Evolutionary conservation across 2,113 vertebrate species (phyloP), one percentile per base, ranked within the genome.

Genomic region (Halichoeres trimaculatus): DNA sequence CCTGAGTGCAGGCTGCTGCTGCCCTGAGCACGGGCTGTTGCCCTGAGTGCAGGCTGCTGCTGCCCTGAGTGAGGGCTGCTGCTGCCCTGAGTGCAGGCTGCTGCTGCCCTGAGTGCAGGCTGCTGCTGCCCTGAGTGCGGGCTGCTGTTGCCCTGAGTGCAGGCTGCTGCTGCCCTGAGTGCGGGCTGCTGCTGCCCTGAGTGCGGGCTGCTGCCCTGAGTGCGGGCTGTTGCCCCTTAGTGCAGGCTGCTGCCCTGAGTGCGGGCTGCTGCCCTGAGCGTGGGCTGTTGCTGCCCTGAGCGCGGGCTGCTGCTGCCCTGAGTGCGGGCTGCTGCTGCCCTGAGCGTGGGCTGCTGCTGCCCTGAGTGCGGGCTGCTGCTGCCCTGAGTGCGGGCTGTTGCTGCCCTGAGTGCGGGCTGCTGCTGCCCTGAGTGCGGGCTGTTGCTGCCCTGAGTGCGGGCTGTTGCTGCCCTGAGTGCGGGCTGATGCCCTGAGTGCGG

Each of bases 211-310:
- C 43, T 6, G 43, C 30, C 30, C 30, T 6, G 30, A 30, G 43
- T 16, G 0, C n/a, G 10, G 69, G 52, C 84, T 85, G 66, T 78
- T 64, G 76, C 58, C 79, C 47, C 50, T n/a, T n/a, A n/a, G n/a
- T n/a, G n/a, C n/a, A n/a, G 30, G 30, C 30, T 45, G 43, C 43
- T 6, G 43, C 30, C 30, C 30, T 6, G 30, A 30, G 43, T 16
- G 0, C n/a, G 10, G 69, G 52, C 84, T 85, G 66, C 80, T 64
- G 76, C 58, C 79, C n/a, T n/a, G n/a, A n/a, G n/a, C n/a, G n/a
- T n/a, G n/a, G 30, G 30, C 30, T 45, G 43, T 16, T n/a, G n/a
- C n/a, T 6, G 43, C 30, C 30, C 30, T 6, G 30, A 30, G 43
- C 43, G 0, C n/a, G 10, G 69, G 52, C 84, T 85, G 66, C 80